Evolutionary conservation across 2,797 vertebrate species (phyloP).

Genomic region (Alca torda): DNA sequence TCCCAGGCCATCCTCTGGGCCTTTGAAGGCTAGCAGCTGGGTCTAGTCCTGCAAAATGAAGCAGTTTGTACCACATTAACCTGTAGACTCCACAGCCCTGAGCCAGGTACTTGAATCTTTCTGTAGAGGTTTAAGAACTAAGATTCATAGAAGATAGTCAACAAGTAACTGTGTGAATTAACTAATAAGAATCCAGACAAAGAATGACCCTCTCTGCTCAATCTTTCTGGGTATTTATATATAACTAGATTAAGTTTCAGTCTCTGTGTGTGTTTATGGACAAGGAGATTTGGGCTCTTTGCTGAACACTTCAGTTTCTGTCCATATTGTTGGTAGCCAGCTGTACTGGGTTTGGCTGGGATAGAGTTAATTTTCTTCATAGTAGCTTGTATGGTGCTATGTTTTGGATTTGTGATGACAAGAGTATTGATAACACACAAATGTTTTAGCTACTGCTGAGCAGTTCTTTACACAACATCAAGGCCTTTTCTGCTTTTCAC

Average conservation of each 20-base stretch:
- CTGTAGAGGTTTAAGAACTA: neutral
- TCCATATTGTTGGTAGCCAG: neutral
- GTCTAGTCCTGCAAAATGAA: neutral
- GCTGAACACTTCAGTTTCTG: neutral
- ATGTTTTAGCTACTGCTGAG: neutral
- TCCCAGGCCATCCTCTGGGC: neutral
- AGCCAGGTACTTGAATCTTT: neutral
- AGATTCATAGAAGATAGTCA: neutral
- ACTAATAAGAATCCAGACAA: neutral
- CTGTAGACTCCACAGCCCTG: neutral
- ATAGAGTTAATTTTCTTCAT: neutral
- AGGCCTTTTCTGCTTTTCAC: neutral
- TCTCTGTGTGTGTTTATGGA: neutral
- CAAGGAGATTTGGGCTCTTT: neutral
- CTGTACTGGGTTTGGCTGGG: neutral
- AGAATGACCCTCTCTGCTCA: neutral
- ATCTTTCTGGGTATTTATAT: neutral
- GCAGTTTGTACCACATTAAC: neutral
- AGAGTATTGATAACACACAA: rapidly evolving
- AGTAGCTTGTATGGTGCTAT: neutral
- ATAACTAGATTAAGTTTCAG: neutral
- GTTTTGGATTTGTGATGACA: neutral
- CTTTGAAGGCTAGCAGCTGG: neutral
- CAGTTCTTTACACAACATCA: neutral
- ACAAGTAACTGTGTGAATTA: neutral